These are phyloP conservation scores for Drosophila obscura DNA, from an alignment of 1,140 invertebrate species.

Conservation along the genomic window DNA sequence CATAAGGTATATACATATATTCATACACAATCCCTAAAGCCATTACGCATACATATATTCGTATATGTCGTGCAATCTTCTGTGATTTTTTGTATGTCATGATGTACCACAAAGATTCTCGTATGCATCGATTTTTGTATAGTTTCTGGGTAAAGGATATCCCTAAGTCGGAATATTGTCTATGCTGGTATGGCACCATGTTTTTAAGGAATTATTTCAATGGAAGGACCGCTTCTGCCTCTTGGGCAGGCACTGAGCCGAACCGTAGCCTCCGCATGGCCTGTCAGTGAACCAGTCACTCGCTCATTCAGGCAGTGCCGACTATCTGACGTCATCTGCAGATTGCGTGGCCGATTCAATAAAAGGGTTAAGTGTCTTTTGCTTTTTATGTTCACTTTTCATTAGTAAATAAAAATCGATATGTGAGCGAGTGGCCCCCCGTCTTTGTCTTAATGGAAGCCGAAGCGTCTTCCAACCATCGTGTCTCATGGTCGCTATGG, in stretches of 20 bases:
- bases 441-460: constrained; percentile 42
- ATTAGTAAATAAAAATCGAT: constrained; percentile 81
- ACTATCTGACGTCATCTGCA: constrained; percentile 76
- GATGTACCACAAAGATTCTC: no score
- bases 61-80: no score
- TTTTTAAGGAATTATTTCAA: constrained; percentile 63
- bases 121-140: no score
- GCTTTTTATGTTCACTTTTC: constrained; percentile 77
- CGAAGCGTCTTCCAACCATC: constrained; percentile 11
- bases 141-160: no score
- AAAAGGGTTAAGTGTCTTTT: constrained; percentile 80
- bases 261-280: constrained; percentile 27
- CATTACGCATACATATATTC: no score
- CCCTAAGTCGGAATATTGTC: no score
- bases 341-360: constrained; percentile 73
- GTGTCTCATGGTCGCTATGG: constrained; percentile 17
- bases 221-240: constrained; percentile 8
- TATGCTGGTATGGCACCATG: no score
- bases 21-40: no score
- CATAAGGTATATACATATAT: no score
- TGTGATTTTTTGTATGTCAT: no score
- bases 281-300: constrained; percentile 45
- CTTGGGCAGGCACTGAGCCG: constrained; percentile 41
- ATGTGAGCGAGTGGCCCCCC: constrained; percentile 23
- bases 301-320: constrained; percentile 23